A percentile compares a stretch with the other conserved stretches of the same genome.
Evolutionary conservation across 2,797 vertebrate genomes (phyloP).

Genomic region (Cuculus canorus): DNA sequence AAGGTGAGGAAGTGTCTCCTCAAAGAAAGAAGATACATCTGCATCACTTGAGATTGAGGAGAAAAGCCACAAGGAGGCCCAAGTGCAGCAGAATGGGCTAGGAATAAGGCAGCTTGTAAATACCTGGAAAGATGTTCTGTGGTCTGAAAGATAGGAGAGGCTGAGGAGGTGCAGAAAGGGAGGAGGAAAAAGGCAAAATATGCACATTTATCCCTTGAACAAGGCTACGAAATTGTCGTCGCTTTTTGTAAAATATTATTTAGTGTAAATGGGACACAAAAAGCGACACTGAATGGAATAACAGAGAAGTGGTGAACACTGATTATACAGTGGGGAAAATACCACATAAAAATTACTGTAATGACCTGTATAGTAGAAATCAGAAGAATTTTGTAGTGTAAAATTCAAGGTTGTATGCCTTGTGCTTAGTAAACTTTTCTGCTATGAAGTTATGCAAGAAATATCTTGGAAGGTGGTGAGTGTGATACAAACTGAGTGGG

Average conservation of each 20-base stretch:
- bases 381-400: not conserved
- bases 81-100: not conserved
- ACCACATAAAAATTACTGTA: accelerated
- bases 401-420: not conserved
- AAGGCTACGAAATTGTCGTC: not conserved
- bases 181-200: not conserved
- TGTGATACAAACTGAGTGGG: not conserved
- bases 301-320: not conserved
- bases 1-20: not conserved
- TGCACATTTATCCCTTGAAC: not conserved
- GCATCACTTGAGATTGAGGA: not conserved
- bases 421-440: not conserved
- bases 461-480: not conserved
- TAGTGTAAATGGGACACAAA: not conserved
- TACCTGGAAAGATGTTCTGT: not conserved
- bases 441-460: not conserved
- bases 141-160: not conserved
- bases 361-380: not conserved
- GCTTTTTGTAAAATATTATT: not conserved
- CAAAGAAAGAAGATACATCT: not conserved
- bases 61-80: not conserved
- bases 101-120: not conserved
- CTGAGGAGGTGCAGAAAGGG: not conserved
- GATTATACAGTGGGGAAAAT: not conserved
- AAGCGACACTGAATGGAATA: not conserved